A percentile compares a stretch with the other conserved stretches of the same genome.
phyloP scores from a whole-genome alignment of 35 echinoderm and acorn worm genomes.

The Ophiothrix spiculata region DNA sequence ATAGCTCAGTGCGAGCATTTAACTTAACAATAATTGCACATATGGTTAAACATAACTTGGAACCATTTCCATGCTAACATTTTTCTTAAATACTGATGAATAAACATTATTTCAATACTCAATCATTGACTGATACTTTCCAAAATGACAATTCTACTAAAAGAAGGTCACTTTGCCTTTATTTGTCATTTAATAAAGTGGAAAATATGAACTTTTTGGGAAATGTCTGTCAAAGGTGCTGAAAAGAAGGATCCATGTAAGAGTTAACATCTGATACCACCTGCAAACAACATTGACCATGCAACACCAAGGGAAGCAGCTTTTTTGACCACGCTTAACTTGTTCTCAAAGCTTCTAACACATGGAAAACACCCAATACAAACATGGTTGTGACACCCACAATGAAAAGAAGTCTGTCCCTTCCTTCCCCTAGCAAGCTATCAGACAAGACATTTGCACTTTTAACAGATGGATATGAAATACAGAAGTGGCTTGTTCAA shows the following conservation, averaged over 20 bases:
- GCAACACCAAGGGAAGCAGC: background rate
- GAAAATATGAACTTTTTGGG: background rate
- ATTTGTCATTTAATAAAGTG: too few species aligned
- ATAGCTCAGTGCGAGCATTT: too few species aligned
- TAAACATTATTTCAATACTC: too few species aligned
- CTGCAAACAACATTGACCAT: background rate
- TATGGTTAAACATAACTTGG: too few species aligned
- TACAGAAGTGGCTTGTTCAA: background rate
- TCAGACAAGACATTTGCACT: constrained; percentile 15
- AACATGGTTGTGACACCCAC: background rate
- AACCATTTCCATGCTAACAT: too few species aligned
- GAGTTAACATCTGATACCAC: background rate
- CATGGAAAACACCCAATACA: background rate
- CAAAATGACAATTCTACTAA: too few species aligned
- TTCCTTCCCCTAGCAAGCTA: background rate
- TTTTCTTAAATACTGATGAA: too few species aligned
- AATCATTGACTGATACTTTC: too few species aligned
- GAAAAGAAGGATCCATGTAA: too few species aligned
- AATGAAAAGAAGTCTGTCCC: background rate
- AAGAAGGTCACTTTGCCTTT: too few species aligned
- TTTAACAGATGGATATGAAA: constrained; percentile 13
- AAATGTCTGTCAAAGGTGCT: too few species aligned
- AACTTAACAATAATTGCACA: too few species aligned
- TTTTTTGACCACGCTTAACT: constrained; percentile 8
- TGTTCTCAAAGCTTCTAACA: background rate